These are phyloP conservation scores for Hippoglossus hippoglossus DNA, from an alignment of 2,797 vertebrate genomes.

Conservation along the genomic window DNA sequence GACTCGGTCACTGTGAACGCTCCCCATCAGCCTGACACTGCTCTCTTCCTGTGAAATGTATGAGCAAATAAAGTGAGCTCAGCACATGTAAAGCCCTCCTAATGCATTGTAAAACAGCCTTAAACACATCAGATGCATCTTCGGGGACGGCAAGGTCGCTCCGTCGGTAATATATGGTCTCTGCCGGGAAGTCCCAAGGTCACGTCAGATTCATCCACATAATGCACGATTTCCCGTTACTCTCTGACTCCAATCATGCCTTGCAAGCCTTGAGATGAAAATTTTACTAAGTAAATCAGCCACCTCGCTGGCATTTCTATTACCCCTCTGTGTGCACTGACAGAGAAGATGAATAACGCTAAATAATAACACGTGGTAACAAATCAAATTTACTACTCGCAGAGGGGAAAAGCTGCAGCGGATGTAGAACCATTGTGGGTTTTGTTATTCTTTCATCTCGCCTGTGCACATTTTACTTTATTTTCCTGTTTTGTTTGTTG, in stretches of 20 bases:
- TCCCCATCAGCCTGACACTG: slow-evolving; percentile 79
- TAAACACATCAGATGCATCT: slow-evolving; percentile 91
- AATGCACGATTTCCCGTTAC: slow-evolving; percentile 95
- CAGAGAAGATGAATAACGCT: slow-evolving; percentile 96
- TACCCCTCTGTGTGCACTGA: slow-evolving; percentile 95
- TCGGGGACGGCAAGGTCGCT: slow-evolving; percentile 87
- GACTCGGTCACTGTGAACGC: slow-evolving; percentile 69
- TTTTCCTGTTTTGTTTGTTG: slow-evolving; percentile 44
- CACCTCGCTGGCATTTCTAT: slow-evolving; percentile 98
- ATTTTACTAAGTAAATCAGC: slow-evolving; percentile 99
- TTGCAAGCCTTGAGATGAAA: slow-evolving; percentile 97
- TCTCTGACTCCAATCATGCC: slow-evolving; percentile 93
- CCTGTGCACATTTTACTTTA: slow-evolving; percentile 60
- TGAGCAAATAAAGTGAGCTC: slow-evolving; percentile 83
- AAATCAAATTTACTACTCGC: slow-evolving; percentile 93
- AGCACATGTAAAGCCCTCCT: slow-evolving; percentile 84
- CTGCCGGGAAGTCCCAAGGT: slow-evolving; percentile 93
- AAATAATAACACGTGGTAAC: slow-evolving; percentile 95
- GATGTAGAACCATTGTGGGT: slow-evolving; percentile 82
- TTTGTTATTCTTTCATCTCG: slow-evolving; percentile 77
- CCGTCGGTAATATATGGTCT: slow-evolving; percentile 91
- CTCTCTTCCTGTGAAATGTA: slow-evolving; percentile 81
- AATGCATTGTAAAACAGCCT: slow-evolving; percentile 88
- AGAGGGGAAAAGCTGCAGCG: slow-evolving; percentile 65
- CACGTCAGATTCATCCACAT: slow-evolving; percentile 94